Percentiles rank a stretch among this genome's conserved stretches.
phyloP scores from a whole-genome alignment of 92 coral and sea anemone species.

The Epizoanthus illoricatus region DNA sequence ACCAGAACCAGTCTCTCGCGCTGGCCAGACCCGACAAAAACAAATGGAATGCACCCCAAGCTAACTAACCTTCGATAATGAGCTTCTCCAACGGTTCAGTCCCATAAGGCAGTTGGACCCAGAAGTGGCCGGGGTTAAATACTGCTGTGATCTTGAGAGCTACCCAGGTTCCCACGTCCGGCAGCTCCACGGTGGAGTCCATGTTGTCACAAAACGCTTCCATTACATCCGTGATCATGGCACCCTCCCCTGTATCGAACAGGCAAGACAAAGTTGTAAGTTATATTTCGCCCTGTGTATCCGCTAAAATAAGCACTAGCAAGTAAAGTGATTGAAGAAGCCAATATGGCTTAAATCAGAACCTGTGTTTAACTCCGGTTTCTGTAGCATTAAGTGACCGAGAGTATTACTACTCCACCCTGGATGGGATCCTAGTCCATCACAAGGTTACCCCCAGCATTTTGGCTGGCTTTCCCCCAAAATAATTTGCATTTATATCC shows the following conservation, averaged over 20 bases:
- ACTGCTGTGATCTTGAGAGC: constrained; percentile 92
- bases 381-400: too few species aligned
- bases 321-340: too few species aligned
- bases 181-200: constrained; percentile 68
- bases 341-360: too few species aligned
- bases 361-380: too few species aligned
- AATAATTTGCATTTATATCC: too few species aligned
- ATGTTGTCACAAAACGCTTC: constrained; percentile 85
- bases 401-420: too few species aligned
- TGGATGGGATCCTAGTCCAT: too few species aligned
- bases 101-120: constrained; percentile 98
- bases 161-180: constrained; percentile 90
- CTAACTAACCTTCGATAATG: constrained; percentile 72
- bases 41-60: background rate
- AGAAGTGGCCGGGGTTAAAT: constrained; percentile 94
- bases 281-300: too few species aligned
- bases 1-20: too few species aligned
- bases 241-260: background rate
- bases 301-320: too few species aligned
- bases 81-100: constrained; percentile 82
- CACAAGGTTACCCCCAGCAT: too few species aligned
- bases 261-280: background rate
- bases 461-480: too few species aligned
- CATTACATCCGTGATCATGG: constrained; percentile 37
- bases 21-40: background rate